A percentile compares a stretch with the other conserved stretches of the same genome.
These are phyloP conservation scores for Alces alces DNA, from an alignment of 2,113 vertebrate species.

Conservation along the genomic window DNA sequence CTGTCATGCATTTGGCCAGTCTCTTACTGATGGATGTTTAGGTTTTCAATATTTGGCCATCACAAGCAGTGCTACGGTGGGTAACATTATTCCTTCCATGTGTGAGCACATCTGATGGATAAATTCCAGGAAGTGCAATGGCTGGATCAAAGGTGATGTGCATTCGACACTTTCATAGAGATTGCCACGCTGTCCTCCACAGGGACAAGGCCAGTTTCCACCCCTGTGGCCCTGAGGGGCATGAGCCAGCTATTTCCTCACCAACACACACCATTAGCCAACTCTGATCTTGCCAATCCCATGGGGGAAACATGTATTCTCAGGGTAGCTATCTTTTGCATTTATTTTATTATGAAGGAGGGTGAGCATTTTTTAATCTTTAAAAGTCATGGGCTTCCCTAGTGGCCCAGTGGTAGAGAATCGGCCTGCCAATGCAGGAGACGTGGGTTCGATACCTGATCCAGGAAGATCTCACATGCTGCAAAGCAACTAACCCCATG, in stretches of 20 bases:
- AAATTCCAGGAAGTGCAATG: background rate
- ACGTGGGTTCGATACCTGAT: background rate
- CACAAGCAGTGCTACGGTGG: background rate
- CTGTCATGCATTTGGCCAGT: background rate
- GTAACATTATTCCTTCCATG: background rate
- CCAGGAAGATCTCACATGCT: background rate
- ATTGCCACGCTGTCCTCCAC: background rate
- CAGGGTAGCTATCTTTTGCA: background rate
- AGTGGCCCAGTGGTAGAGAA: background rate
- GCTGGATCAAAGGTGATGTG: background rate
- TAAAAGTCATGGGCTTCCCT: background rate
- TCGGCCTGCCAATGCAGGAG: background rate
- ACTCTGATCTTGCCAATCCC: background rate
- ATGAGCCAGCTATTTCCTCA: background rate
- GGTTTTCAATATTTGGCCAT: background rate
- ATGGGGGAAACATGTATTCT: background rate
- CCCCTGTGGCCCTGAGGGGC: fast-evolving
- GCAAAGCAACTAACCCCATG: background rate
- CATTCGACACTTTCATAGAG: background rate
- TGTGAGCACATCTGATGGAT: background rate
- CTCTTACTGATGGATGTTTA: background rate
- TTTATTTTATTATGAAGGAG: background rate
- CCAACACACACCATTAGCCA: background rate
- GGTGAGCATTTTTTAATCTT: background rate
- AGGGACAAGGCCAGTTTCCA: background rate